These are phyloP conservation scores for Phenacoccus solenopsis DNA, from an alignment of 1,140 invertebrate genomes.

Conservation along the genomic window DNA sequence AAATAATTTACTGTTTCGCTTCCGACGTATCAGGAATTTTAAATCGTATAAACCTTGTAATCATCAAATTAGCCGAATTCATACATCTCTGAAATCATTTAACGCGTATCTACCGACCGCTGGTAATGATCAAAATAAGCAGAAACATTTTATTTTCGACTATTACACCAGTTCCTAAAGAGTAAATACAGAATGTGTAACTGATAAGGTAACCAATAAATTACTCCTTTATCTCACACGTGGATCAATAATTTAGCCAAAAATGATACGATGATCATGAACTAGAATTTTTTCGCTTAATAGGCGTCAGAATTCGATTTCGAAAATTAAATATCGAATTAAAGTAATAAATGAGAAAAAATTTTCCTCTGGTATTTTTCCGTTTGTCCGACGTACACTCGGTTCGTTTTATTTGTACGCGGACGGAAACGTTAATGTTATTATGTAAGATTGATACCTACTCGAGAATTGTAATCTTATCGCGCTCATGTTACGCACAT, in stretches of 20 bases:
- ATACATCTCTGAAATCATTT: too few relatives aligned
- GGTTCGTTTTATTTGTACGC: neutral
- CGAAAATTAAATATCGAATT: too few relatives aligned
- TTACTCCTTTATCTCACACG: neutral
- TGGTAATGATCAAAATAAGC: neutral
- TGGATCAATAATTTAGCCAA: neutral
- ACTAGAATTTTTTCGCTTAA: neutral
- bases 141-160: neutral
- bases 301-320: neutral
- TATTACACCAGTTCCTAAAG: neutral
- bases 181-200: neutral
- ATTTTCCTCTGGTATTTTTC: neutral
- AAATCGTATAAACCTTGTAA: too few relatives aligned
- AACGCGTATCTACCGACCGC: too few relatives aligned
- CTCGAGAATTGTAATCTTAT: neutral
- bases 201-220: neutral
- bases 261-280: neutral
- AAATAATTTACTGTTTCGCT: too few relatives aligned
- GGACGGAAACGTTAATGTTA: neutral
- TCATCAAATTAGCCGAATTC: too few relatives aligned
- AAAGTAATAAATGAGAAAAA: neutral
- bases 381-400: too few relatives aligned
- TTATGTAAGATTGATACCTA: neutral
- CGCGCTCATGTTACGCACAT: neutral
- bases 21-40: too few relatives aligned